Conservation (phyloP, 2,113 vertebrate genomes). For the Mesoclemmys tuberculata region DNA sequence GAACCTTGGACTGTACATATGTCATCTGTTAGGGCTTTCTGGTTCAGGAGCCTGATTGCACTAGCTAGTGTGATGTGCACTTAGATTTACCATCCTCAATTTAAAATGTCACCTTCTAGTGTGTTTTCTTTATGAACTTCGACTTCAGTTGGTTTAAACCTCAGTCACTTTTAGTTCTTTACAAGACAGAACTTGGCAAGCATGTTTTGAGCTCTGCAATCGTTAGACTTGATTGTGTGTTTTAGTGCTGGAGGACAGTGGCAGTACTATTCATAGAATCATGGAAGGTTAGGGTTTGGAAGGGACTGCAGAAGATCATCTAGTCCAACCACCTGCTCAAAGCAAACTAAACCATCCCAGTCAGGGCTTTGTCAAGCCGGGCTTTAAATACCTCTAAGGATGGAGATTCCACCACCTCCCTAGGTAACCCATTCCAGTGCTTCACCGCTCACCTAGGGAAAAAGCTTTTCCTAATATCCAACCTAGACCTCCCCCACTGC, state of each 20-base stretch:
- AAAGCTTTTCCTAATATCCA: no score
- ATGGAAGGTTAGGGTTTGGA: no score
- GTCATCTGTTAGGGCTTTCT: background rate
- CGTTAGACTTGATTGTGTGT: background rate
- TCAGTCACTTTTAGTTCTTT: background rate
- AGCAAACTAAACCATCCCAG: no score
- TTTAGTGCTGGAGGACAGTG: slow-evolving; percentile 28
- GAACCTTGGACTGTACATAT: background rate
- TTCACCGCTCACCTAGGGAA: no score
- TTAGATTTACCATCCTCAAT: background rate
- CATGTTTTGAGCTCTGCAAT: slow-evolving; percentile 2
- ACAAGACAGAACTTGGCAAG: background rate
- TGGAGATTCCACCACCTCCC: no score
- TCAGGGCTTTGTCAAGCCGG: no score
- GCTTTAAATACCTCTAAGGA: no score
- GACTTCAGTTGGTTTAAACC: background rate
- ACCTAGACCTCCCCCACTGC: no score
- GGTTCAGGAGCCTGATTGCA: background rate
- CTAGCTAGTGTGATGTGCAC: rapidly evolving
- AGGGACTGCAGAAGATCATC: no score
- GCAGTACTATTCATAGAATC: slow-evolving; percentile 1
- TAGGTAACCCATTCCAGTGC: no score
- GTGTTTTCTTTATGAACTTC: background rate
- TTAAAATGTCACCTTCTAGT: background rate
- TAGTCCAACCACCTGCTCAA: no score